Evolutionary conservation across 2,113 vertebrate genomes (phyloP), one percentile per base, ranked within the genome.

Genomic region (Holacanthus passer): DNA sequence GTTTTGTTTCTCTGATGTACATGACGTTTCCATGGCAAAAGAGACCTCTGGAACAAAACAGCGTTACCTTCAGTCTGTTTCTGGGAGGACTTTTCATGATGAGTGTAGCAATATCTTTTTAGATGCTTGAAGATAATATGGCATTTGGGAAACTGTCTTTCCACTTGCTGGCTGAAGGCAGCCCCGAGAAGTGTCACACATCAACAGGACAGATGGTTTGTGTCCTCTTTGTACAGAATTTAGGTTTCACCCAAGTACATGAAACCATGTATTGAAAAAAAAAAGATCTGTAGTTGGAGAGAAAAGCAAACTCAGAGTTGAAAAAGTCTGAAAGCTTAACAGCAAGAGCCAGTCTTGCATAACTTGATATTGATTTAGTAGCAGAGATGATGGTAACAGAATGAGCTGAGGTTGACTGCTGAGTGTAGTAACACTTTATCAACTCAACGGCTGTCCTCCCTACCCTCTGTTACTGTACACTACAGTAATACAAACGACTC

Each of bases 401-500:
- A 29, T 65, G 73, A 70, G 29, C 29, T 55, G 69, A 27, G 60
- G 73, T 27, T 47, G 63, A 81, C 31, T 58, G 32, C 47, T 79
- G 20, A 70, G 75, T 31, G n/a, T 22, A 41, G 19, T 45, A 24
- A 66, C 64, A 31, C 63, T 73, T 59, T 14, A 82, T 90, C 79
- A 82, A 12, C 59, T 69, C 59, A 2, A 12, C 19, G 41, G 47
- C 56, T 56, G 29, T 82, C 70, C 72, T 79, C 68, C 77, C 10
- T n/a, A 41, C 39, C 31, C 11, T 27, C 68, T 70, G 71, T 73
- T 50, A 59, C 76, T 79, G 29, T 35, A 71, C 50, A 6, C 65
- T 29, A 20, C 37, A 69, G 27, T 76, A 27, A 53, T 56, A 88
- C 62, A 72, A 64, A 82, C 79, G 29, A 7, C 55, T 83, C 14